These are phyloP conservation scores for Ostrea denselamellosa DNA, from an alignment of 1,140 invertebrate species.

Conservation along the genomic window DNA sequence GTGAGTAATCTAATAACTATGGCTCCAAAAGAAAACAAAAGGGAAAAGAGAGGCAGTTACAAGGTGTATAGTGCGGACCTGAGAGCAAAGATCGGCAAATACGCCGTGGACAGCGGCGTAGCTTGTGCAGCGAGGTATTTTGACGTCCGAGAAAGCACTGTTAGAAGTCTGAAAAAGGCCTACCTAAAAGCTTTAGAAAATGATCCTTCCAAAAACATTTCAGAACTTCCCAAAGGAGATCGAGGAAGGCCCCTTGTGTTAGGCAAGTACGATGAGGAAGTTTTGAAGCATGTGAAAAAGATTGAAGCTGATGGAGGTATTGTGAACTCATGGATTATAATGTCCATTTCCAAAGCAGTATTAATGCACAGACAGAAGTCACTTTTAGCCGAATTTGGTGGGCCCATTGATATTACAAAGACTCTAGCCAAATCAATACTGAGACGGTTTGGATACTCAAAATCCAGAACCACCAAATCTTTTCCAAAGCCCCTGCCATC, in stretches of 20 bases:
- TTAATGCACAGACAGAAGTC: slow-evolving; percentile 24
- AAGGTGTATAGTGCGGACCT: slow-evolving; percentile 39
- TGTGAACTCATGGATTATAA: slow-evolving; percentile 33
- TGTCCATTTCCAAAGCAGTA: slow-evolving; percentile 41
- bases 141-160: slow-evolving; percentile 27
- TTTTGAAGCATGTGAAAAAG: slow-evolving; percentile 16
- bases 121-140: slow-evolving; percentile 9
- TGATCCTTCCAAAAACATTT: background rate
- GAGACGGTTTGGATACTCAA: slow-evolving; percentile 30
- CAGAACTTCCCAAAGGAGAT: slow-evolving; percentile 5
- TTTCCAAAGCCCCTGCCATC: slow-evolving; percentile 10
- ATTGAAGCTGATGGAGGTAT: slow-evolving; percentile 4
- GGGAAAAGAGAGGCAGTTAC: slow-evolving; percentile 25
- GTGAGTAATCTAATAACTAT: slow-evolving; percentile 26
- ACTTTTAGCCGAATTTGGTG: background rate
- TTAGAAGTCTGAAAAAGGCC: slow-evolving; percentile 31
- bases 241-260: slow-evolving; percentile 23
- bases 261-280: slow-evolving; percentile 36
- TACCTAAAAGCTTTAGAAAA: slow-evolving; percentile 29
- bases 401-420: slow-evolving; percentile 19
- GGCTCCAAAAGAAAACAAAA: slow-evolving; percentile 29
- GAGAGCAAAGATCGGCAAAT: slow-evolving; percentile 27
- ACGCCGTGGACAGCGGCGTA: slow-evolving; percentile 18
- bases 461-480: background rate
- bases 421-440: slow-evolving; percentile 32